phyloP scores from a whole-genome alignment of 2,888 invertebrate species.

The Cordilura impudica region DNA sequence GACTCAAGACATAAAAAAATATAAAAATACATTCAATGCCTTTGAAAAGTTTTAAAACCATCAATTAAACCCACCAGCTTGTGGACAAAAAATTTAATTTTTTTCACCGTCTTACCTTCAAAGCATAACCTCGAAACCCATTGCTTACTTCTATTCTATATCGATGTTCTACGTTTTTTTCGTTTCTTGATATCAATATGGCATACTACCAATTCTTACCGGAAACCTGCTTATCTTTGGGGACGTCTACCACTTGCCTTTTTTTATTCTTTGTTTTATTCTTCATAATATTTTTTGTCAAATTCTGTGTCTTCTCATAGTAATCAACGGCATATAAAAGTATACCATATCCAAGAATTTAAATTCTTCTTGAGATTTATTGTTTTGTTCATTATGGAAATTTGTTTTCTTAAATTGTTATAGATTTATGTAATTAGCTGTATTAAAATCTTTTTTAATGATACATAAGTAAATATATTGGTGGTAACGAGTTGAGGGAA shows the following conservation, averaged over 20 bases:
- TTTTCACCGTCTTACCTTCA: conserved; percentile 41
- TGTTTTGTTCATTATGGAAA: conserved; percentile 14
- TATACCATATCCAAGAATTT: background rate
- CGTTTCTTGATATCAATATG: conserved; percentile 31
- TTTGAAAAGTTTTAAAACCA: conserved; percentile 47
- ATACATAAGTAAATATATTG: no score
- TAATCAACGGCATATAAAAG: conserved; percentile 18
- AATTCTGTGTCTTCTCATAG: conserved; percentile 10
- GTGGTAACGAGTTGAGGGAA: no score
- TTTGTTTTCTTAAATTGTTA: conserved; percentile 25
- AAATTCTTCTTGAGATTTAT: conserved; percentile 25
- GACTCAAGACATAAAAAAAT: background rate
- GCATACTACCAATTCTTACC: conserved; percentile 40
- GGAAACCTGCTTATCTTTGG: conserved; percentile 54
- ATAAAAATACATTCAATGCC: conserved; percentile 37
- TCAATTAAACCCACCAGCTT: conserved; percentile 51
- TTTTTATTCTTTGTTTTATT: background rate
- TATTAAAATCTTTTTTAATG: background rate
- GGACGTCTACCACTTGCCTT: conserved; percentile 43
- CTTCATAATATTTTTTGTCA: conserved; percentile 1
- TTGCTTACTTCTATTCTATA: conserved; percentile 36
- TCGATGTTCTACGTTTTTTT: conserved; percentile 35
- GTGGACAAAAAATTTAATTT: conserved; percentile 28
- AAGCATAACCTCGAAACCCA: conserved; percentile 31
- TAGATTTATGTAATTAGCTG: conserved; percentile 24